A percentile compares a stretch with the other conserved stretches of the same genome.
These are phyloP conservation scores for Porites cylindrica DNA, from an alignment of 92 coral and sea anemone genomes.

Conservation along the genomic window DNA sequence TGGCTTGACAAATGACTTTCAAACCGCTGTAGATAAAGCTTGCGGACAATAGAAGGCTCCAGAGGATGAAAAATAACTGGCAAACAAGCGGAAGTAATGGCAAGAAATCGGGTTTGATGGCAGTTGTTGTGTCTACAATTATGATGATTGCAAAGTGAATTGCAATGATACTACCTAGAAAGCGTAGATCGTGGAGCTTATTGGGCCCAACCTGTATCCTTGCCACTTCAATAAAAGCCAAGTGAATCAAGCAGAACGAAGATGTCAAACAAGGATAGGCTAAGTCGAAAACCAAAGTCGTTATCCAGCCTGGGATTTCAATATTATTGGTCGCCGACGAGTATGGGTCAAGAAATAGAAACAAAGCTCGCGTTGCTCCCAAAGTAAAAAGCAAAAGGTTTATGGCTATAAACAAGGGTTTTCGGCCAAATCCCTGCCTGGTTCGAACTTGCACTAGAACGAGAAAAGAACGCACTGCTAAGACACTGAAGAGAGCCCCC, in stretches of 20 bases:
- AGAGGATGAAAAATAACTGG: conserved; percentile 77
- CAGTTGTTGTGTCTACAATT: conserved; percentile 46
- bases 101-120: conserved; percentile 31
- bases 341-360: conserved; percentile 75
- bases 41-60: conserved; percentile 69
- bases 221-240: conserved; percentile 85
- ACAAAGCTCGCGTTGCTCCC: conserved; percentile 70
- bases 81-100: conserved; percentile 61
- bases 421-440: conserved; percentile 46
- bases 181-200: conserved; percentile 62
- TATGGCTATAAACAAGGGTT: conserved; percentile 60
- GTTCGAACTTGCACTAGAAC: conserved; percentile 43
- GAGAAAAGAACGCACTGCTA: conserved; percentile 67
- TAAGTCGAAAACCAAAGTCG: conserved; percentile 58
- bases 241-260: conserved; percentile 76
- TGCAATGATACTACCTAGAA: conserved; percentile 60
- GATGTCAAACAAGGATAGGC: conserved; percentile 84
- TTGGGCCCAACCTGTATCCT: conserved; percentile 55
- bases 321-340: conserved; percentile 61
- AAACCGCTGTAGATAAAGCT: conserved; percentile 83
- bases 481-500: conserved; percentile 62
- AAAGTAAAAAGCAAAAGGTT: conserved; percentile 62
- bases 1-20: conserved; percentile 44
- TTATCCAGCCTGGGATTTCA: conserved; percentile 37
- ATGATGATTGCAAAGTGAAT: conserved; percentile 67